A percentile compares a stretch with the other conserved stretches of the same genome.
Conservation (phyloP, 1,140 invertebrate species). For the Drosophila bocki region DNA sequence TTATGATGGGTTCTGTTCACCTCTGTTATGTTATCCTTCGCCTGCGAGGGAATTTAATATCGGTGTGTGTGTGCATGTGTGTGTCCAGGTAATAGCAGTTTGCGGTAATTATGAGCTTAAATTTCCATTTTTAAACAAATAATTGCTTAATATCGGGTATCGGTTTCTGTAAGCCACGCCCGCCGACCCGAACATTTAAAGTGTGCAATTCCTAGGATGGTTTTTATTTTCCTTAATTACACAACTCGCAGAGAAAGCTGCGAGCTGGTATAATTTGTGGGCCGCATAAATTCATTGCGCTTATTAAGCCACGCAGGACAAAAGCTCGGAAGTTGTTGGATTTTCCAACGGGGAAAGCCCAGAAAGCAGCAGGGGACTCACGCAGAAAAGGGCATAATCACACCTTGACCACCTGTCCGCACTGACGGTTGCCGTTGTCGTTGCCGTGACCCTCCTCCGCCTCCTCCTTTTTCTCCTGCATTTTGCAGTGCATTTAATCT, state of each 20-base stretch:
- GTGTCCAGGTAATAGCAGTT: slow-evolving; percentile 17
- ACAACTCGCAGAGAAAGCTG: background rate
- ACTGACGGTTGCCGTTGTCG: slow-evolving; percentile 29
- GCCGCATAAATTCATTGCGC: slow-evolving; percentile 74
- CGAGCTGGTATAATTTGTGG: slow-evolving; percentile 36
- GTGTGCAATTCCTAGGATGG: background rate
- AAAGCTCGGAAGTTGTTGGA: slow-evolving; percentile 39
- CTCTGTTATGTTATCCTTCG: slow-evolving; percentile 32
- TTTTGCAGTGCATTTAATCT: slow-evolving; percentile 73
- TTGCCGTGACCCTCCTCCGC: background rate
- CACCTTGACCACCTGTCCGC: slow-evolving; percentile 67
- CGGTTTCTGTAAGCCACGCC: background rate
- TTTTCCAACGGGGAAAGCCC: background rate
- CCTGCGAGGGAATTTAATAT: slow-evolving; percentile 18
- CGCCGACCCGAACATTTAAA: slow-evolving; percentile 10
- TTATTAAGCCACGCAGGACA: slow-evolving; percentile 68
- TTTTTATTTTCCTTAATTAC: slow-evolving; percentile 48
- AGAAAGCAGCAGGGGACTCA: background rate
- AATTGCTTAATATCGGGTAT: slow-evolving; percentile 24
- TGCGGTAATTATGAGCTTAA: slow-evolving; percentile 37
- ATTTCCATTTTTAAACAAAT: background rate
- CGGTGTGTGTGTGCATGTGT: background rate
- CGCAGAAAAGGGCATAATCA: slow-evolving; percentile 53
- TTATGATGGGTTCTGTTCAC: slow-evolving; percentile 42
- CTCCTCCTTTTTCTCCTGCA: background rate